Conservation (phyloP, 30 jellyfish, hydroid and myxozoan species). For the Cassiopea andromeda region DNA sequence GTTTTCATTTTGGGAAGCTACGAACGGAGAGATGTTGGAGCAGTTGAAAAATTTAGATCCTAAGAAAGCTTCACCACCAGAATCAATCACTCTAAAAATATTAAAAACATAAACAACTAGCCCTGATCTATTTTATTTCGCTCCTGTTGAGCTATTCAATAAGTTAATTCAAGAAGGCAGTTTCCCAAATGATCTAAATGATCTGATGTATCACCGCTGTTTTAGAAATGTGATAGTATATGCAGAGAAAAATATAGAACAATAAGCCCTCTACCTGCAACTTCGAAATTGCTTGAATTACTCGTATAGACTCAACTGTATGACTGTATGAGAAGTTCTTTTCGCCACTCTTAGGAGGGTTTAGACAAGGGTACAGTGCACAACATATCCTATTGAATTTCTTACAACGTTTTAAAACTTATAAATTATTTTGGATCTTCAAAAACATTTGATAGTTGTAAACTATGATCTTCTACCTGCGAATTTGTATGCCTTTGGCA, state of each 20-base stretch:
- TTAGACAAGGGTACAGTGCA: background rate
- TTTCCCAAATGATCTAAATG: background rate
- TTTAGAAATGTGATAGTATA: background rate
- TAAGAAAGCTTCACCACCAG: background rate
- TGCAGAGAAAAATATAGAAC: conserved; percentile 23
- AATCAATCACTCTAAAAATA: background rate
- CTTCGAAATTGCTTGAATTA: conserved; percentile 8
- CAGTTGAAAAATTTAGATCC: background rate
- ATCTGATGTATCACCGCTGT: background rate
- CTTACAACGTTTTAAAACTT: background rate
- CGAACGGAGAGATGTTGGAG: background rate
- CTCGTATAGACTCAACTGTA: background rate
- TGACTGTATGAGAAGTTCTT: background rate
- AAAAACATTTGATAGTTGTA: background rate
- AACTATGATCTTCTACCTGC: background rate
- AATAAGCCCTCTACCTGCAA: conserved; percentile 36
- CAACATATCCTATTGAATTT: too few species aligned
- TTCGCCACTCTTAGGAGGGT: background rate
- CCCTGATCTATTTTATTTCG: background rate
- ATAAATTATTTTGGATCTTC: background rate
- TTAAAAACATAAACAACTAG: background rate
- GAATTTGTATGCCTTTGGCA: background rate
- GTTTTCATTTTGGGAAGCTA: background rate
- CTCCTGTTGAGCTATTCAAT: background rate
- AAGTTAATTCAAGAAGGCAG: background rate